Evolutionary conservation across 2,113 vertebrate genomes (phyloP), one percentile per base, ranked within the genome.

Genomic region (Leptosomus discolor): DNA sequence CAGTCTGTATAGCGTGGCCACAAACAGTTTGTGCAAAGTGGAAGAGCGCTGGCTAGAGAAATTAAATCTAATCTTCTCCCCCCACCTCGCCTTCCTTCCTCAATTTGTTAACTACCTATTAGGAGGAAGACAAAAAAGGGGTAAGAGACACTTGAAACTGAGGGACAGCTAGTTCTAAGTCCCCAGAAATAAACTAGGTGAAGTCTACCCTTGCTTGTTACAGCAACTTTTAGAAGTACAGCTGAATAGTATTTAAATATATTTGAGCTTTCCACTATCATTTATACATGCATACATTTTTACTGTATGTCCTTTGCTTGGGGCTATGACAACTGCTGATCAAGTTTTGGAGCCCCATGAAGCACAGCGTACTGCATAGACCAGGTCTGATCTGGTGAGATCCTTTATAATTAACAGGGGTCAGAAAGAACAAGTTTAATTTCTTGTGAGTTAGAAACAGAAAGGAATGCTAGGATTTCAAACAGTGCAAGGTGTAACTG

Each of bases 11-110:
- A 45, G 3, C 8, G 46, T 19, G 23, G 29, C 16, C 43, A 68
- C 18, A 15, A n/a, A 18, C 14, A 75, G 13, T 30, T 86, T 67
- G 15, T 78, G 43, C 17, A 70, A 69, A 36, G 19, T 17, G 34
- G 19, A 87, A 73, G 3, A n/a, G 0, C 46, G 3, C 20, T 92
- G 29, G 6, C 45, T 71, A 83, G 15, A 82, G 26, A 80, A 85
- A 71, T 22, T 0, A 75, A 82, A 30, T 23, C 1, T 16, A 5
- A 3, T 50, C 27, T n/a, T 29, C 20, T 24, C 6, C 41, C 22
- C 26, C 5, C 19, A 6, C 26, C 19, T 34, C 50, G 77, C 10
- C 34, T 37, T 82, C 8, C 4, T 39, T 24, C 3, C 6, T 48
- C 12, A 23, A 5, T 50, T 78, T 57, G 6, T 46, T 41, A 65